Evolutionary conservation across 2,113 vertebrate genomes (phyloP).

Genomic region (Capra hircus): DNA sequence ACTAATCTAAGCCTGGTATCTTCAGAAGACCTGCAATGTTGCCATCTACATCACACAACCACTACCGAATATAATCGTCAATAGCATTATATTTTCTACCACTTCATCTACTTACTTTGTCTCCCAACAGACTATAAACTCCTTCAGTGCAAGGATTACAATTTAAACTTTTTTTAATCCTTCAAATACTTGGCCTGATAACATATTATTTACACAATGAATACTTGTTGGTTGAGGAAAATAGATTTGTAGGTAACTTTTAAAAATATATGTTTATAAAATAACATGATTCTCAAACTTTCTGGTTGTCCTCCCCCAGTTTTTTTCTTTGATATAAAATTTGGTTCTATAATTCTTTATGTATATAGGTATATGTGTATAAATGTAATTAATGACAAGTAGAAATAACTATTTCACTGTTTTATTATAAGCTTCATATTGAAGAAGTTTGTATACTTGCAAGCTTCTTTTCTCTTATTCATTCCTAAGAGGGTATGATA

Average conservation of each 20-base stretch:
- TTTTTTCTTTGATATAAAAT: not conserved
- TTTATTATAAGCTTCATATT: not conserved
- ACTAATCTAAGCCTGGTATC: not conserved
- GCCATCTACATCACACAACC: not conserved
- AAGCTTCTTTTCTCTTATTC: not conserved
- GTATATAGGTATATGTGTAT: not conserved
- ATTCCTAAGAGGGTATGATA: not conserved
- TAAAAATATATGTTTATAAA: not conserved
- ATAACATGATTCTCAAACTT: not conserved
- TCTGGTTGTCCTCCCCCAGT: not conserved
- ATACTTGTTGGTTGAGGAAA: not conserved
- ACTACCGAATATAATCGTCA: not conserved
- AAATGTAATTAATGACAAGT: not conserved
- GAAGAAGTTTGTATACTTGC: not conserved
- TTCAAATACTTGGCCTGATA: not conserved
- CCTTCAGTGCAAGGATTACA: not conserved
- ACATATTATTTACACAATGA: not conserved
- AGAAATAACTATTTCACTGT: not conserved
- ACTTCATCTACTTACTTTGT: not conserved
- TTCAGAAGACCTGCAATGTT: not conserved
- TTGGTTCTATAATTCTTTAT: not conserved
- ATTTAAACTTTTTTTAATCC: not conserved
- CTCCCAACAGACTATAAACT: not conserved
- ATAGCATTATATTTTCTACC: not conserved
- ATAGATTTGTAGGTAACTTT: not conserved